A percentile compares a stretch with the other conserved stretches of the same genome.
phyloP scores from a whole-genome alignment of 2,113 vertebrate species.

The Gulo gulo region DNA sequence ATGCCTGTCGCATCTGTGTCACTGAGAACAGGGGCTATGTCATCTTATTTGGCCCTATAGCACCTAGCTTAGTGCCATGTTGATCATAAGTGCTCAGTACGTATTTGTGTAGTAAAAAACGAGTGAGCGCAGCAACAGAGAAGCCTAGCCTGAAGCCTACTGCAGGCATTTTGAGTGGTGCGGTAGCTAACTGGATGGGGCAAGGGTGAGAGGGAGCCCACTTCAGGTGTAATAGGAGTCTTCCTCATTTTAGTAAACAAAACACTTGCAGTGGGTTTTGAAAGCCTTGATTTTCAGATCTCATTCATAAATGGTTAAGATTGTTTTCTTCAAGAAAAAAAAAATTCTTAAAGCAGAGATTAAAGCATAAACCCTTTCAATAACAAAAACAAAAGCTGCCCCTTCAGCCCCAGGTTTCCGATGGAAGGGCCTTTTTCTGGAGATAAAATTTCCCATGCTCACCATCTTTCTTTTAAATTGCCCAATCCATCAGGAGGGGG shows the following conservation, averaged over 20 bases:
- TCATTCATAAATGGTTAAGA: slow-evolving; percentile 19
- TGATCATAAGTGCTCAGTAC: neutral
- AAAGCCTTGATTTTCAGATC: neutral
- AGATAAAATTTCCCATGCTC: slow-evolving; percentile 66
- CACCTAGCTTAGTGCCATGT: neutral
- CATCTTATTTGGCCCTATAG: neutral
- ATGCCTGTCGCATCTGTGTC: neutral
- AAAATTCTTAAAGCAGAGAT: slow-evolving; percentile 14
- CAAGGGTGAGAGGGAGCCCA: neutral
- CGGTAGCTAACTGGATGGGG: neutral
- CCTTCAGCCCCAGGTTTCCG: neutral
- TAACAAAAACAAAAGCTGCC: slow-evolving; percentile 42
- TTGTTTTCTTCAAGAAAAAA: neutral
- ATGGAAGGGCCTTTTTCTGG: slow-evolving; percentile 53
- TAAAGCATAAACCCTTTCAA: slow-evolving; percentile 29
- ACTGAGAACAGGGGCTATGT: neutral
- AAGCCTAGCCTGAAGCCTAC: neutral
- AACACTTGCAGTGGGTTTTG: neutral
- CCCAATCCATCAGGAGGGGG: slow-evolving; percentile 64
- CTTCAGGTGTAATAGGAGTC: neutral
- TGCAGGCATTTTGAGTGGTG: neutral
- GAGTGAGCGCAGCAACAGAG: neutral
- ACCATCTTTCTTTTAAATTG: slow-evolving; percentile 77
- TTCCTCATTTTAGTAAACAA: slow-evolving; percentile 11
- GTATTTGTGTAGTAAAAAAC: neutral